Evolutionary conservation across 2,888 invertebrate genomes (phyloP), one percentile per base, ranked within the genome.

Genomic region (Yponomeuta malinellus): DNA sequence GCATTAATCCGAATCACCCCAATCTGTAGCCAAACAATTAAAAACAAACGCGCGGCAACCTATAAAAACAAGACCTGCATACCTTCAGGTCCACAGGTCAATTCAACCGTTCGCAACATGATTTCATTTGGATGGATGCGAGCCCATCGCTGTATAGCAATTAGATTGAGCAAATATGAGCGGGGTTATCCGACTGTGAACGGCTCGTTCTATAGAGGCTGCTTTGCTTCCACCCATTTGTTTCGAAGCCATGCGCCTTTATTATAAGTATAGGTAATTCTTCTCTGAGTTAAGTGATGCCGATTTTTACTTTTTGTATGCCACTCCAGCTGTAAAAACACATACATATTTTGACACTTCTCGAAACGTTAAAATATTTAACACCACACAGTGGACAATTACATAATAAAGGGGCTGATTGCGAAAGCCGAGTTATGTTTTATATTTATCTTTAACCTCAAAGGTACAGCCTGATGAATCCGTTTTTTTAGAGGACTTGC

Each of bases 81-180:
- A 59, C 52, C 43, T 43, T 9, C 52, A 15, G 52, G 5, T 59
- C 12, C 52, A 31, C 29, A 65, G 10, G 65, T 65, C 65, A 31
- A 33, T 12, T 33, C 65, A 33, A 52, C 77, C 77, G 78, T 77
- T 76, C 82, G 81, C 84, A 84, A 83, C 84, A 88, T 86, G 82
- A 88, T 88, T 88, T 83, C 81, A 81, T 85, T 81, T 85, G 83
- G 80, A 83, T 85, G 89, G 86, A 85, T 89, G 82, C 84, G 78
- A 81, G 33, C 59, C 59, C n/a, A 15, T 9, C 33, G 15, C 78
- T 77, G 88, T 88, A 85, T 89, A 87, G 89, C 90, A 90, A 91
- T 90, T 90, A 90, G 88, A 90, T 88, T 87, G 87, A 84, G 84
- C 90, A 90, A 90, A 90, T 88, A 88, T 79, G 84, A 74, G 77